A percentile compares a stretch with the other conserved stretches of the same genome.
Evolutionary conservation across 2,888 invertebrate species (phyloP).

Genomic region (Creontiades dilutus): DNA sequence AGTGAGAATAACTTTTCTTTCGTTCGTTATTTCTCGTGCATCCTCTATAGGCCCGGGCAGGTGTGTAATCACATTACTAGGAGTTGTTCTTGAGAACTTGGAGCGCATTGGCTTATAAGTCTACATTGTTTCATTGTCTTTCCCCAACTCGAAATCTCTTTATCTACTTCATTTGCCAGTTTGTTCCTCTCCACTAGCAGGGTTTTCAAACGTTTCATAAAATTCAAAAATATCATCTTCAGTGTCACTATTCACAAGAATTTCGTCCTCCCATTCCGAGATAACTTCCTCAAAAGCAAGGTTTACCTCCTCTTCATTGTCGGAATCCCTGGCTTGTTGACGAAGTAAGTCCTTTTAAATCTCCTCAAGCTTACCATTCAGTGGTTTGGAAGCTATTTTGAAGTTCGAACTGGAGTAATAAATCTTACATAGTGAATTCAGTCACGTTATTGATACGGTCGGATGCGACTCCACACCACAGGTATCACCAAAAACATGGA

Average conservation of each 20-base stretch:
- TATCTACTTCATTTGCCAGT: not conserved
- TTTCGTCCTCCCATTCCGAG: not conserved
- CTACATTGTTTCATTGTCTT: conserved; percentile 26
- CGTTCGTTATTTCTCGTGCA: not conserved
- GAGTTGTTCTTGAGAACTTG: not conserved
- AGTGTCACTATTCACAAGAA: not conserved
- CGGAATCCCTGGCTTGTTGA: not conserved
- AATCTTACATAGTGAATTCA: not conserved
- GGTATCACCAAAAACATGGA: too few relatives aligned
- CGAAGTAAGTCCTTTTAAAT: not conserved
- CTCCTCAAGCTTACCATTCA: not conserved
- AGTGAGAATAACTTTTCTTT: conserved; percentile 22
- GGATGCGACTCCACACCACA: not conserved
- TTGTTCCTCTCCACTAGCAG: not conserved
- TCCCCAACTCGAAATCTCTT: conserved; percentile 21
- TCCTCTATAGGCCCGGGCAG: conserved; percentile 12
- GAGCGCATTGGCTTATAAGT: not conserved
- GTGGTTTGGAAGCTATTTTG: not conserved
- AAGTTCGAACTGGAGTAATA: not conserved
- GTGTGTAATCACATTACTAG: not conserved
- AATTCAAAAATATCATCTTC: not conserved
- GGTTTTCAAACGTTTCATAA: not conserved
- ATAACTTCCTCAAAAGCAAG: not conserved
- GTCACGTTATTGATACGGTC: too few relatives aligned
- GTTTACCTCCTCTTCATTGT: not conserved